These are phyloP conservation scores for Geothlypis trichas DNA, from an alignment of 2,113 vertebrate genomes.

Conservation along the genomic window DNA sequence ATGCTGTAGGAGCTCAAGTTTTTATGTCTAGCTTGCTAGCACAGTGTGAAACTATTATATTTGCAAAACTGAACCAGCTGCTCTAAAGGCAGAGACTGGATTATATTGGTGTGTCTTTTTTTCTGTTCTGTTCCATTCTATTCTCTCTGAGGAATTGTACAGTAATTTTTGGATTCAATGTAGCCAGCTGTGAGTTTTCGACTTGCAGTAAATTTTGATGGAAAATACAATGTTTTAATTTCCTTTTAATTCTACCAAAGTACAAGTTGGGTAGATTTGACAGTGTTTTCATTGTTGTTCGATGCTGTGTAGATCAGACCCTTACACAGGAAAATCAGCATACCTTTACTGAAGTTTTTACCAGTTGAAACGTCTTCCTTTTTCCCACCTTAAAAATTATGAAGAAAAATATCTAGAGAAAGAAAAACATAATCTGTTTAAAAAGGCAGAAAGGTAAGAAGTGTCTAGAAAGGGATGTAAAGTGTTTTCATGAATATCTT, in stretches of 20 bases:
- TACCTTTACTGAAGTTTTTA: neutral
- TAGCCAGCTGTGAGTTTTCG: neutral
- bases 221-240: neutral
- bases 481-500: neutral
- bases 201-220: neutral
- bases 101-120: neutral
- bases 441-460: neutral
- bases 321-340: neutral
- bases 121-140: neutral
- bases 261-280: neutral
- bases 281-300: neutral
- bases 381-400: neutral
- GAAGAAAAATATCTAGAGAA: neutral
- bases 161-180: neutral
- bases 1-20: neutral
- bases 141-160: neutral
- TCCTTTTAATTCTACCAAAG: neutral
- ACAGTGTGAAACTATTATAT: neutral
- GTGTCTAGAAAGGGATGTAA: neutral
- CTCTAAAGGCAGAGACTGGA: neutral
- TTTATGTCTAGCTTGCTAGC: neutral
- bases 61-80: constrained; percentile 2
- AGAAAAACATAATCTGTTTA: neutral
- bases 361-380: neutral
- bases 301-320: neutral